These are phyloP conservation scores for Chiropotes sagulatus DNA, from an alignment of 2,797 vertebrate species.

Conservation along the genomic window DNA sequence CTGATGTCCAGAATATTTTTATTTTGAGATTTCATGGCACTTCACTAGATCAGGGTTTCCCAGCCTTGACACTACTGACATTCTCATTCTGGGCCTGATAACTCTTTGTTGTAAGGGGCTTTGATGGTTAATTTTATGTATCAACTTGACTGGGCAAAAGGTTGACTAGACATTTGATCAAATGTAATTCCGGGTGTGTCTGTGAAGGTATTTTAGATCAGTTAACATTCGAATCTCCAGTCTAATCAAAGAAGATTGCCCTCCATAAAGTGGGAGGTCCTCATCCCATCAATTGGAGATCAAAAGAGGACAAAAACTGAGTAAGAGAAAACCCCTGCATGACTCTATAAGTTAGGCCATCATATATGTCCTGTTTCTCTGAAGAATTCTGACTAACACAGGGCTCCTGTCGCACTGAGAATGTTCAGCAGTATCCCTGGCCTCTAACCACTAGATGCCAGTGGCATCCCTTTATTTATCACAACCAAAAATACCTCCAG, in stretches of 20 bases:
- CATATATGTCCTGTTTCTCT: background rate
- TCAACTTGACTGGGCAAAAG: background rate
- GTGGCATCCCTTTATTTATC: background rate
- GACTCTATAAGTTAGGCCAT: background rate
- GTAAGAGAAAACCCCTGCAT: background rate
- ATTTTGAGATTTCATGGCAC: background rate
- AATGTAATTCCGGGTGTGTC: background rate
- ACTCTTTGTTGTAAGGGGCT: background rate
- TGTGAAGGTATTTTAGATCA: background rate
- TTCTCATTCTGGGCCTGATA: background rate
- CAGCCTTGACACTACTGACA: background rate
- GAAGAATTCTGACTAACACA: background rate
- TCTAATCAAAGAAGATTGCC: background rate
- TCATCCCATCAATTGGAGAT: background rate
- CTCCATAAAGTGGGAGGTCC: background rate
- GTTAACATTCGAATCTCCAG: background rate
- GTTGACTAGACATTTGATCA: background rate
- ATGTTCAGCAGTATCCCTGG: background rate
- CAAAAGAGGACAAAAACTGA: background rate
- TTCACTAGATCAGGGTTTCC: background rate
- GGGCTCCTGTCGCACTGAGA: background rate
- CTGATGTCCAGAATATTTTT: background rate
- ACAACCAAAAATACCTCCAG: background rate
- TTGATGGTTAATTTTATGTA: background rate
- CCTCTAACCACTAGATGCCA: background rate